phyloP scores from a whole-genome alignment of 2,113 vertebrate species.

The Antennarius striatus region DNA sequence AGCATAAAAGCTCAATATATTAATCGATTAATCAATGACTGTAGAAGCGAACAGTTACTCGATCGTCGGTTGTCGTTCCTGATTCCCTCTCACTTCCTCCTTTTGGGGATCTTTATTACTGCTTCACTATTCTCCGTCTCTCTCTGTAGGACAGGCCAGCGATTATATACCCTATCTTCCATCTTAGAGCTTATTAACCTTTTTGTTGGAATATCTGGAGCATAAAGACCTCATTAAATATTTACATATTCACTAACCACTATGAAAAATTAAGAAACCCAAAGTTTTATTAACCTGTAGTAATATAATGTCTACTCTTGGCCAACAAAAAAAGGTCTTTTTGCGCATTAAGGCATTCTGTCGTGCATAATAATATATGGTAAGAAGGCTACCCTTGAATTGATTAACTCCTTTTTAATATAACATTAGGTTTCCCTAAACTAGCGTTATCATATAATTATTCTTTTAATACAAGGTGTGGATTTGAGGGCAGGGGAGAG shows the following conservation, averaged over 20 bases:
- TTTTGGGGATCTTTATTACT: conserved; percentile 46
- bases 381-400: conserved; percentile 72
- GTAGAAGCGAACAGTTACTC: too few species aligned
- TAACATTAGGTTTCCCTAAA: conserved; percentile 82
- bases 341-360: conserved; percentile 78
- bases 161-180: conserved; percentile 70
- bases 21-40: neutral
- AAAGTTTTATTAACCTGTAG: conserved; percentile 82
- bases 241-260: conserved; percentile 80
- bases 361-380: conserved; percentile 77
- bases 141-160: conserved; percentile 53
- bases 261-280: conserved; percentile 81
- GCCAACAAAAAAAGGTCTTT: conserved; percentile 60
- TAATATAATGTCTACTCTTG: conserved; percentile 78
- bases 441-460: conserved; percentile 78
- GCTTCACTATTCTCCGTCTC: conserved; percentile 34
- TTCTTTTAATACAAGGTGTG: conserved; percentile 76
- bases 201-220: conserved; percentile 82
- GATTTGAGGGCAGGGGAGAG: conserved; percentile 36
- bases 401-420: conserved; percentile 81
- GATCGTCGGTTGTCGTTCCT: conserved; percentile 15
- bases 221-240: conserved; percentile 81
- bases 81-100: conserved; percentile 29
- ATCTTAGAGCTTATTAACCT: conserved; percentile 79
- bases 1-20: neutral